phyloP scores from a whole-genome alignment of 2,113 vertebrate species.

The Gallinago jamesoni region DNA sequence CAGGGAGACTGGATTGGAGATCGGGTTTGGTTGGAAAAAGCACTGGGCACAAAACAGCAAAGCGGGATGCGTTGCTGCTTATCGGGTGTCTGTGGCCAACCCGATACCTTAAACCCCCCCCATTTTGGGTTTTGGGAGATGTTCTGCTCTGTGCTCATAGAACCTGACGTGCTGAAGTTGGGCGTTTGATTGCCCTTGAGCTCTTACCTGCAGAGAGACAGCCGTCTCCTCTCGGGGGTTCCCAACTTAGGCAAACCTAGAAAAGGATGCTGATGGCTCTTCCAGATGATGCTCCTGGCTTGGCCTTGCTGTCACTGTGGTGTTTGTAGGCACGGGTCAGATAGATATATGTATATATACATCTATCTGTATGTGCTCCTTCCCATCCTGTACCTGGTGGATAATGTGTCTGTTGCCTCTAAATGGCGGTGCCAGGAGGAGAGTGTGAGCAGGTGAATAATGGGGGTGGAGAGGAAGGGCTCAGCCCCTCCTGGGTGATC shows the following conservation, averaged over 20 bases:
- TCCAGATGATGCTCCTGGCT: neutral
- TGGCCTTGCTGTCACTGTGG: neutral
- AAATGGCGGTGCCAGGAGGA: neutral
- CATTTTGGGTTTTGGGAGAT: neutral
- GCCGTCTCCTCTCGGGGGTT: neutral
- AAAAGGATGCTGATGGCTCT: neutral
- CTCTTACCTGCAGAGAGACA: neutral
- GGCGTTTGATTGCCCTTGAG: neutral
- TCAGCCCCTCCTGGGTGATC: constrained; percentile 42
- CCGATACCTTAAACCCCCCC: neutral
- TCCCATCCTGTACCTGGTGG: neutral
- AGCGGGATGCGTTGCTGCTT: neutral
- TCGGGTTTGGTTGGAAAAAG: neutral
- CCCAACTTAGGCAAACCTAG: neutral
- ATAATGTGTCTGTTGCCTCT: neutral
- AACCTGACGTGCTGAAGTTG: neutral
- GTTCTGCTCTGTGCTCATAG: neutral
- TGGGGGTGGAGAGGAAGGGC: constrained; percentile 13
- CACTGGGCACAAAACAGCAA: neutral
- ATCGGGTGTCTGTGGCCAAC: accelerated
- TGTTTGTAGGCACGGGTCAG: neutral
- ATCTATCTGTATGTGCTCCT: neutral
- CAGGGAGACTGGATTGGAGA: neutral
- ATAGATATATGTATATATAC: neutral
- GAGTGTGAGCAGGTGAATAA: constrained; percentile 26